Base-by-base conservation (phyloP, 2,797 vertebrate genomes). In the Chelon labrosus region DNA sequence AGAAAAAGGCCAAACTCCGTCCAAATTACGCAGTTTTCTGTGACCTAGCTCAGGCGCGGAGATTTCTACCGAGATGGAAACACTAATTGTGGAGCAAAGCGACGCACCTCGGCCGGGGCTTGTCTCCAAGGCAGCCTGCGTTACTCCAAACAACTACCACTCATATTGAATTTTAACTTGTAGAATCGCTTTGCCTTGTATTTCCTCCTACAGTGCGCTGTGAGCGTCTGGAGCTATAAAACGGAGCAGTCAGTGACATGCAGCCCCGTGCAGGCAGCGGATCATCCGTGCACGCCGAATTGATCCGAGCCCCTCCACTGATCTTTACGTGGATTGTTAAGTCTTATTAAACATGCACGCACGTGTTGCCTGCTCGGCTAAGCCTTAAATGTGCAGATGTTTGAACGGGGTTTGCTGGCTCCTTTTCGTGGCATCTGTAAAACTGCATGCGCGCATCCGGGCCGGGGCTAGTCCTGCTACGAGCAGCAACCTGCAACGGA, bases 1-100 rank as follows among this genome's bases (percentile, higher is more conserved):
- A 22, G 22, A 22, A 14, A 85, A 76, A 89, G 85, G 85, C 88
- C 90, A 86, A 80, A 89, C 81, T 86, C 74, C 59, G 27, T 12
- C n/a, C 22, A 60, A 70, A 81, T 72, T 56, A 76, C 81, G 79
- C 82, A 76, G 68, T 69, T 83, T 53, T 57, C 14, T 31, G 16
- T 20, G 25, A 55, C 54, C 46, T 25, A 4, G 25, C 63, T 35
- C 1, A 7, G 37, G 12, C 56, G 38, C n/a, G 3, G 20, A 50
- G 14, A 10, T 70, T n/a, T 38, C 11, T 11, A 50, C 9, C 3
- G 5, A 38, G 3, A 10, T 0, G 20, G 31, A 35, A 51, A 1
- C 44, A 13, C 31, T 22, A 13, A 20, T 49, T 10, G 2, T 6
- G 64, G 64, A 60, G 17, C 31, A 22, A 1, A 19, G 47, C 12